Conservation (phyloP, 2,113 vertebrate genomes). For the Natator depressus region DNA sequence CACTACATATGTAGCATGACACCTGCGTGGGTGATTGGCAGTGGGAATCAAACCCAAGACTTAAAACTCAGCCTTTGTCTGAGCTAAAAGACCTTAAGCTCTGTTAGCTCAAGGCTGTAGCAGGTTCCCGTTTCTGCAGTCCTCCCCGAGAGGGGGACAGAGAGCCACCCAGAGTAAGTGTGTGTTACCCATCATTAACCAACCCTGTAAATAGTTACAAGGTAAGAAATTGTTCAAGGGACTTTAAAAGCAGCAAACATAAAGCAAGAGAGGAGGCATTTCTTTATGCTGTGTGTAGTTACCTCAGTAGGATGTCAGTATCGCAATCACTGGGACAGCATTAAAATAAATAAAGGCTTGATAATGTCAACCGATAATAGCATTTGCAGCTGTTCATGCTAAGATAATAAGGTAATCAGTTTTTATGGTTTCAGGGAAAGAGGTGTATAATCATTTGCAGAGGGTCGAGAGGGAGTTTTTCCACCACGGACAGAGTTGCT, state of each 20-base stretch:
- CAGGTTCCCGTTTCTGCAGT: neutral
- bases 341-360: neutral
- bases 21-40: neutral
- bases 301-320: neutral
- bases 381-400: rapidly evolving
- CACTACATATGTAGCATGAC: neutral
- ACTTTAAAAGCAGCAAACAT: neutral
- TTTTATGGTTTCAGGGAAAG: neutral
- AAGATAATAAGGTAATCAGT: neutral
- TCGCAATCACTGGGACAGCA: neutral
- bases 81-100: neutral
- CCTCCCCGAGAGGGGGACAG: neutral
- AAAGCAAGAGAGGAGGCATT: neutral
- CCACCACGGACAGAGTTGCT: neutral
- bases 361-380: neutral
- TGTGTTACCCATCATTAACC: neutral
- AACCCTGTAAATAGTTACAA: neutral
- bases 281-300: neutral
- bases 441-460: too few relatives aligned
- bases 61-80: neutral
- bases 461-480: neutral
- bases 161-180: neutral
- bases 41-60: neutral
- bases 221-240: neutral
- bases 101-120: neutral